Percentiles rank a stretch among this genome's conserved stretches.
Conservation (phyloP, 2,113 vertebrate genomes). For the Oenanthe melanoleuca region DNA sequence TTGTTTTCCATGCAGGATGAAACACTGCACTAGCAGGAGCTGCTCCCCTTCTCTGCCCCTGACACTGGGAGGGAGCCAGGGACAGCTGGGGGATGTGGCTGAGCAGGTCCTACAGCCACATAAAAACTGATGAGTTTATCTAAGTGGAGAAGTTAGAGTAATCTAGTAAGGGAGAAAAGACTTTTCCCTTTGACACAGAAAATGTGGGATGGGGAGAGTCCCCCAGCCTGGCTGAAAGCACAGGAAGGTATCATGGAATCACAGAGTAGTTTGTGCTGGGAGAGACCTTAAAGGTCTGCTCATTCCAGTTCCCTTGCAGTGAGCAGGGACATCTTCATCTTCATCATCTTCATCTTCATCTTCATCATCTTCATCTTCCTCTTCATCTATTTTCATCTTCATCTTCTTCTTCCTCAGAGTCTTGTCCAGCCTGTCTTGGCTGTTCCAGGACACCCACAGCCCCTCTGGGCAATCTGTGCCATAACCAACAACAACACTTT, state of each 20-base stretch:
- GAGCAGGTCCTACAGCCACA: background rate
- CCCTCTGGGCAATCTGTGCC: background rate
- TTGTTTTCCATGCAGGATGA: background rate
- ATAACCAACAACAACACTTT: background rate
- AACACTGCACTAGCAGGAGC: accelerated
- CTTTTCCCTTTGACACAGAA: background rate
- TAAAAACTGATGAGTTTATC: background rate
- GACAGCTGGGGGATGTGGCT: background rate
- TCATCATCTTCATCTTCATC: too few species aligned
- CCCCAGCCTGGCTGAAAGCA: background rate
- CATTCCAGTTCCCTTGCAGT: background rate
- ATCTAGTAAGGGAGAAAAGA: background rate
- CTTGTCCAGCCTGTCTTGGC: background rate
- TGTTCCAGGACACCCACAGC: background rate
- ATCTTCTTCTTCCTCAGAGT: background rate
- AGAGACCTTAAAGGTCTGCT: background rate
- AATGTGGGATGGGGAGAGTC: background rate
- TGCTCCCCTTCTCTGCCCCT: background rate
- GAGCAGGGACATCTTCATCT: background rate
- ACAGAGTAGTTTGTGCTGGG: background rate
- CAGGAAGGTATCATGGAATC: background rate
- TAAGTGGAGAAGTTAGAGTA: background rate
- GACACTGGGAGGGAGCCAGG: accelerated
- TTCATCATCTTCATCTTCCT: too few species aligned
- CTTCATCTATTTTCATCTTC: too few species aligned